phyloP scores from a whole-genome alignment of 2,113 vertebrate genomes.

The Saccopteryx bilineata region DNA sequence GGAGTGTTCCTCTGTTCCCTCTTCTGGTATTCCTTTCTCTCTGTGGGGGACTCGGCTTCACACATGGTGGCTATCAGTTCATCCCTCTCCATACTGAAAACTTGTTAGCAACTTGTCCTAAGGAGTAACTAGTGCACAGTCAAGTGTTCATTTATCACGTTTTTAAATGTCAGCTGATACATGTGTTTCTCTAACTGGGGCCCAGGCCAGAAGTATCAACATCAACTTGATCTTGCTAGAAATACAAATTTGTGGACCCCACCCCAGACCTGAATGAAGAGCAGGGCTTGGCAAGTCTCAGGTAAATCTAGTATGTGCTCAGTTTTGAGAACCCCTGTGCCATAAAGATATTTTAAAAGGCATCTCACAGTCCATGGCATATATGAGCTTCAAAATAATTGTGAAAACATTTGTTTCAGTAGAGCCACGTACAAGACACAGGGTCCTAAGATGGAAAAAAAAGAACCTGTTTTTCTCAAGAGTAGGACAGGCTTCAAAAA shows the following conservation, averaged over 20 bases:
- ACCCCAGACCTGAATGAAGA: background rate
- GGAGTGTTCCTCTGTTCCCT: background rate
- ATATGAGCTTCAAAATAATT: background rate
- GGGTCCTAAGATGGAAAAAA: background rate
- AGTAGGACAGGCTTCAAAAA: background rate
- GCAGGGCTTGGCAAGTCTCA: accelerated
- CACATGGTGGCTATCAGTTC: background rate
- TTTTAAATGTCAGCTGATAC: background rate
- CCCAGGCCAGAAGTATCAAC: background rate
- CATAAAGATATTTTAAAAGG: background rate
- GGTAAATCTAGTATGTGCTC: background rate
- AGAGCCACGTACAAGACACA: background rate
- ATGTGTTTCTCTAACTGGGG: background rate
- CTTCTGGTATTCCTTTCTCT: background rate
- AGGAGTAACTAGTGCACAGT: background rate
- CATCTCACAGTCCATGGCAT: background rate
- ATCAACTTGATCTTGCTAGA: background rate
- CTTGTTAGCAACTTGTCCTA: background rate
- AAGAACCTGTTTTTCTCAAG: background rate
- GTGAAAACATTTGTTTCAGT: background rate
- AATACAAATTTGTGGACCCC: background rate
- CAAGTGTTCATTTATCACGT: background rate
- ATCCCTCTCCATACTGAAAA: background rate
- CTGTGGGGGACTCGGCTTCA: background rate
- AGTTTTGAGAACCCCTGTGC: background rate